Percentiles rank a stretch among this genome's conserved stretches.
These are phyloP conservation scores for Shinisaurus crocodilurus DNA, from an alignment of 2,113 vertebrate species.

Conservation along the genomic window DNA sequence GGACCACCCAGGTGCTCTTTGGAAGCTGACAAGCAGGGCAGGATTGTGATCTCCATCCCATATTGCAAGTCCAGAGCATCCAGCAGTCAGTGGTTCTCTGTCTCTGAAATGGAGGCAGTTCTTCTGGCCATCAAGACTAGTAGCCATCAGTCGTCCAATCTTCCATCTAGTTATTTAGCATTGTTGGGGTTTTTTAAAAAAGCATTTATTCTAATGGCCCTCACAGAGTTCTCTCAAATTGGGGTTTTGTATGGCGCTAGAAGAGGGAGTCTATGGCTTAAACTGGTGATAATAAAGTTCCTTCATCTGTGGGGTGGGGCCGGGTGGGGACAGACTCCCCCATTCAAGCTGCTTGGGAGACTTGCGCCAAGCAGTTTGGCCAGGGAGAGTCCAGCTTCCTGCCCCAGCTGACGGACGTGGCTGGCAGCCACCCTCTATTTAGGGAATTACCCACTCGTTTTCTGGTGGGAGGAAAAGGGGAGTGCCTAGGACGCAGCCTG, in stretches of 20 bases:
- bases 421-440: too few species aligned
- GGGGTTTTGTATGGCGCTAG: background rate
- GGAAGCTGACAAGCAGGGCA: background rate
- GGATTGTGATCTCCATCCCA: background rate
- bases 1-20: background rate
- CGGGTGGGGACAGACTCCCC: background rate
- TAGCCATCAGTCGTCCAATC: too few species aligned
- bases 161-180: background rate
- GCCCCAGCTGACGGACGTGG: background rate
- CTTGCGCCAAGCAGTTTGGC: background rate
- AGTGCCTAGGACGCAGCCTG: too few species aligned
- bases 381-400: background rate
- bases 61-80: background rate
- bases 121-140: background rate
- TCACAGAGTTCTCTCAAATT: background rate
- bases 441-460: background rate
- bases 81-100: background rate
- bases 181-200: background rate
- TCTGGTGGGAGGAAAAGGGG: background rate
- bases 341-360: background rate
- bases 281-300: background rate
- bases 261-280: background rate
- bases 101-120: background rate
- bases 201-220: background rate
- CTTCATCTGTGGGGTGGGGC: too few species aligned